Conservation (phyloP, 2,888 invertebrate genomes). For the Carpatolechia fugitivella region DNA sequence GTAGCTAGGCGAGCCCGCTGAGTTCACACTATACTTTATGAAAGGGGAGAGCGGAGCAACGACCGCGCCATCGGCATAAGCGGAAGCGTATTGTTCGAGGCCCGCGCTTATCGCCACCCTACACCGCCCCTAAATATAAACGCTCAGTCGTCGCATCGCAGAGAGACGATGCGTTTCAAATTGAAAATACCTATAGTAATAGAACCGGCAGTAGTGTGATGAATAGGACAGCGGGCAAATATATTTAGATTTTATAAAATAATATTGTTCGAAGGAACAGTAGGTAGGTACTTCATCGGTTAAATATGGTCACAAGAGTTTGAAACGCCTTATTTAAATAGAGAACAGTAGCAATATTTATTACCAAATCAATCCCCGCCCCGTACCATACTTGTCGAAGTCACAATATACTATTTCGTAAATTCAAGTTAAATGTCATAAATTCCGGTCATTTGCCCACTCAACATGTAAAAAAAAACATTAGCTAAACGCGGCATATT, state of each 20-base stretch:
- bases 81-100: constrained; percentile 55
- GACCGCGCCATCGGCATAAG: constrained; percentile 36
- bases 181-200: not conserved
- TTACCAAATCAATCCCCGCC: no score
- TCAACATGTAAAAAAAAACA: not conserved
- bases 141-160: constrained; percentile 15
- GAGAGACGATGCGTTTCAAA: not conserved
- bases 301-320: no score
- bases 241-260: no score
- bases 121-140: constrained; percentile 29
- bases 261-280: no score
- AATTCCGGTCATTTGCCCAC: no score
- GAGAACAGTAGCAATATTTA: no score
- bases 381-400: no score
- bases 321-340: no score
- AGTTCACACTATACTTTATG: not conserved
- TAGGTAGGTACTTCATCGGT: no score
- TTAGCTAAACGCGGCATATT: not conserved
- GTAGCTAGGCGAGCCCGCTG: not conserved
- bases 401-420: no score
- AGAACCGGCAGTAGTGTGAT: not conserved
- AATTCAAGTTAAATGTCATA: no score
- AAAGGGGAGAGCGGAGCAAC: constrained; percentile 12
- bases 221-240: no score
- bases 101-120: constrained; percentile 31